Evolutionary conservation across 2,113 vertebrate genomes (phyloP).

Genomic region (Paramormyrops kingsleyae): DNA sequence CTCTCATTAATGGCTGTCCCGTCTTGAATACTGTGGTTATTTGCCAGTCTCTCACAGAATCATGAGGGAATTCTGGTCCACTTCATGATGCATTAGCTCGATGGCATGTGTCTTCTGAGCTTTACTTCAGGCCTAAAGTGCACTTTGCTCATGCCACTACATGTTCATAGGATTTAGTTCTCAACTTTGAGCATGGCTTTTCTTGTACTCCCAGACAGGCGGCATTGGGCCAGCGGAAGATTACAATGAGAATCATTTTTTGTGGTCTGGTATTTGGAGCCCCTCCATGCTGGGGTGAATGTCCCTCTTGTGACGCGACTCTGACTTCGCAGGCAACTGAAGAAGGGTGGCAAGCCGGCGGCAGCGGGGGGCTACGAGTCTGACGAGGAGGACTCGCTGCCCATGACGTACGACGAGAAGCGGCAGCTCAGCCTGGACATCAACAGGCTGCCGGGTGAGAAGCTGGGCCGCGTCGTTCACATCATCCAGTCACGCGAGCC

Average conservation of each 20-base stretch:
- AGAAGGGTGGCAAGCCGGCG: slow-evolving; percentile 73
- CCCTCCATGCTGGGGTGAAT: not conserved
- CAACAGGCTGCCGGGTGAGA: slow-evolving; percentile 91
- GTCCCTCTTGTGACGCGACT: not conserved
- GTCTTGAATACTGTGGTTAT: not conserved
- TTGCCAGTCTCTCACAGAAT: not conserved
- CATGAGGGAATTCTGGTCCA: not conserved
- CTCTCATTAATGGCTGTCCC: not conserved
- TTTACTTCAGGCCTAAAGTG: not conserved
- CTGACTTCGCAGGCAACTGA: slow-evolving; percentile 68
- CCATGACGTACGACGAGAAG: slow-evolving; percentile 96
- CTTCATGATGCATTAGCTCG: not conserved
- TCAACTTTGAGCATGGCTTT: not conserved
- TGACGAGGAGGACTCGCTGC: slow-evolving; percentile 83
- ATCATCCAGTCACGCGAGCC: slow-evolving; percentile 96
- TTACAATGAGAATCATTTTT: not conserved
- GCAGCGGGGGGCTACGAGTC: slow-evolving; percentile 74
- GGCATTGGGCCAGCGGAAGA: not conserved
- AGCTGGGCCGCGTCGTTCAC: slow-evolving; percentile 91
- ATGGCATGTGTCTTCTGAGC: not conserved
- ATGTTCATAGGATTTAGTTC: not conserved
- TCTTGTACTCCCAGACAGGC: not conserved
- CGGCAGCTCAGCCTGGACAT: slow-evolving; percentile 95
- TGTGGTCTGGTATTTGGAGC: not conserved
- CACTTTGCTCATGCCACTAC: not conserved